phyloP scores from a whole-genome alignment of 2,113 vertebrate genomes.

The Odontophorus gujanensis region DNA sequence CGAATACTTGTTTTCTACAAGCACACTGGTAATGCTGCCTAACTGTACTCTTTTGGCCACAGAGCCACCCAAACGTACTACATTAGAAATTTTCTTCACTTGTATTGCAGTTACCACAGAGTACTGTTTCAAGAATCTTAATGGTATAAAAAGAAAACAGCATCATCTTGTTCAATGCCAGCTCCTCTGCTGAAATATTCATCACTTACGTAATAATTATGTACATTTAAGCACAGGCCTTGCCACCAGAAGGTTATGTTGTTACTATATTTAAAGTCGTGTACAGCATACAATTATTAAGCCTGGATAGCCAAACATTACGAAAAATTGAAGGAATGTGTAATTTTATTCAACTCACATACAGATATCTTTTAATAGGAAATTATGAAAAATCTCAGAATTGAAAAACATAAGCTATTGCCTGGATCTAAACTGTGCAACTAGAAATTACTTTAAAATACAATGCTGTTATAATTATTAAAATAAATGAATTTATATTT shows the following conservation, averaged over 20 bases:
- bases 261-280: neutral
- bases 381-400: neutral
- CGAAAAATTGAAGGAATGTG: neutral
- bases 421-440: neutral
- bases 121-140: neutral
- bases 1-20: neutral
- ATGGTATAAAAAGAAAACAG: constrained; percentile 49
- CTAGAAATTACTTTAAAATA: neutral
- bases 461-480: neutral
- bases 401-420: neutral
- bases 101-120: neutral
- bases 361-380: neutral
- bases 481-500: neutral
- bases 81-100: neutral
- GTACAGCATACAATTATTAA: neutral
- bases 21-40: neutral
- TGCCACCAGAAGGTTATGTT: neutral
- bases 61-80: neutral
- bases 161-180: constrained; percentile 40
- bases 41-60: neutral
- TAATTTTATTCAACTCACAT: neutral
- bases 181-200: constrained; percentile 57
- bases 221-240: neutral
- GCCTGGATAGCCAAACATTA: neutral
- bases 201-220: constrained; percentile 48